Evolutionary conservation across 1,140 invertebrate species (phyloP).

Genomic region (Drosophila melanogaster): DNA sequence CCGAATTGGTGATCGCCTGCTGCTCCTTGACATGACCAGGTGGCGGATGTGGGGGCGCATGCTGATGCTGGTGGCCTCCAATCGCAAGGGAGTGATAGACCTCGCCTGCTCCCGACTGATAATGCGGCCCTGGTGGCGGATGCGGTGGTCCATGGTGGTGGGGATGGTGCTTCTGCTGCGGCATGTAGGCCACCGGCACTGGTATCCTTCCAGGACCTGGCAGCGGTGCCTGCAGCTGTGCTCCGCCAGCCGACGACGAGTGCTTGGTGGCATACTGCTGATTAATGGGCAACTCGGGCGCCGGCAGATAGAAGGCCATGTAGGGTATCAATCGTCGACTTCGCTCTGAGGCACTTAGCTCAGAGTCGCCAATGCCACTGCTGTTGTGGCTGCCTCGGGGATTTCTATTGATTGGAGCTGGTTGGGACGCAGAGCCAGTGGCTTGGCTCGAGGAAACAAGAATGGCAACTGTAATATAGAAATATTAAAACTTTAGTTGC

Average conservation of each 20-base stretch:
- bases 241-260: slow-evolving; percentile 48
- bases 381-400: slow-evolving; percentile 37
- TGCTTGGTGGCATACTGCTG: slow-evolving; percentile 80
- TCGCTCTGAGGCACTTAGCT: slow-evolving; percentile 85
- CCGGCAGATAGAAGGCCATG: slow-evolving; percentile 91
- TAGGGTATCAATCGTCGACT: slow-evolving; percentile 91
- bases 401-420: slow-evolving; percentile 10
- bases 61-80: slow-evolving; percentile 32
- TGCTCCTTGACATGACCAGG: slow-evolving; percentile 63
- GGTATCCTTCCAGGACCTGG: slow-evolving; percentile 57
- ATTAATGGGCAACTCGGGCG: slow-evolving; percentile 85
- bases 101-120: slow-evolving; percentile 71
- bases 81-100: slow-evolving; percentile 64
- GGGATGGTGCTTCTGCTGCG: slow-evolving; percentile 41
- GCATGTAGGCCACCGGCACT: slow-evolving; percentile 75
- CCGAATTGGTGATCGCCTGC: slow-evolving; percentile 27
- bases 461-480: slow-evolving; percentile 18
- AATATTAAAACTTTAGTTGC: background rate
- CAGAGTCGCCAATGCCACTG: slow-evolving; percentile 41
- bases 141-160: slow-evolving; percentile 38
- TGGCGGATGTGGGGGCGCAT: slow-evolving; percentile 34
- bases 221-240: slow-evolving; percentile 43
- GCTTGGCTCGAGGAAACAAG: slow-evolving; percentile 18
- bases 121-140: slow-evolving; percentile 44
- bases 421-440: background rate